Base-by-base conservation (phyloP, 2,888 invertebrate genomes). In the Meteorus colon region DNA sequence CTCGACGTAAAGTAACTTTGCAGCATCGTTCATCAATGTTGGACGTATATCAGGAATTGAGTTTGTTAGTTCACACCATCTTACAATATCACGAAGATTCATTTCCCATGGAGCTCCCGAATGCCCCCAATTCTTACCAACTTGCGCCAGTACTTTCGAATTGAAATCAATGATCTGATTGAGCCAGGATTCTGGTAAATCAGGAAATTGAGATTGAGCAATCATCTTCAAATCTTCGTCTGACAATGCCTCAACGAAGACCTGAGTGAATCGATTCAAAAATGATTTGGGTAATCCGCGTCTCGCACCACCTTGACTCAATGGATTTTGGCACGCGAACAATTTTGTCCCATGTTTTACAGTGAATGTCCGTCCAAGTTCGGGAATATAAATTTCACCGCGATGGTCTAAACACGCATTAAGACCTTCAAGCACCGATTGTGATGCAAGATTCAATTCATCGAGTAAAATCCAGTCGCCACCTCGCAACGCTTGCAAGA, bases 321-420 rank as follows among this genome's bases (percentile, higher is more conserved):
- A 91, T 0, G 99, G 99, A 92, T 99, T 99, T 90, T 99, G 99
- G 85, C 98, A 98, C 0, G 96, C 99, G 89, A 99, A 99, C 69
- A 99, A 92, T 82, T 96, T 93, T 0, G 98, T 98, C 82, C 93
- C 92, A 74, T 90, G 89, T 86, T 92, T 94, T 0, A 98, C 93
- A 78, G 92, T 91, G 87, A 99, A 99, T 0, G 95, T 95, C 89
- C 78, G 75, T 67, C 95, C 96, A 14, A 99, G 91, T 90, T 99
- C 99, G 0, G 99, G 98, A 75, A 99, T 95, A 87, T 93, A 99
- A 29, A 99, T 94, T 90, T 98, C 97, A 0, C 97, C 97, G 84
- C 99, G 92, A 88, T 99, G 99, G 92, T 99, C 99, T 74, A 99
- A 92, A 85, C 99, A 98, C 0, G 99, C 99, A 88, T 99, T 99